Evolutionary conservation across 92 coral and sea anemone genomes (phyloP), one percentile per base, ranked within the genome.

Genomic region (Palythoa grandiflora): DNA sequence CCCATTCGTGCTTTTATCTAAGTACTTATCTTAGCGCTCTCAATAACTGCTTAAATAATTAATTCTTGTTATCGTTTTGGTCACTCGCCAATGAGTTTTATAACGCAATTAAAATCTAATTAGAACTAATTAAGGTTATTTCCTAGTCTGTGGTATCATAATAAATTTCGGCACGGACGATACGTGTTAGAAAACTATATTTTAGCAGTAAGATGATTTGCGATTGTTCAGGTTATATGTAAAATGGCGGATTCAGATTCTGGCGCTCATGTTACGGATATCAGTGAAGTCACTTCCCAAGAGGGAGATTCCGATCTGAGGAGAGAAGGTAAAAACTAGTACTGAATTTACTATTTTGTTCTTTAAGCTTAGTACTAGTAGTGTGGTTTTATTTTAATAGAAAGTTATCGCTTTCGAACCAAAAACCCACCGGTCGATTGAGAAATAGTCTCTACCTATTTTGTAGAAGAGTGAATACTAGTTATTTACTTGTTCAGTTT

Each of bases 241-340:
- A 91, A 86, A 40, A 95, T 95, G 98, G 93, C 98, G 38, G 98
- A 95, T 79, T 95, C 98, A 9, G 98, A 95, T 40, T 95, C 98
- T 7, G 98, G 98, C 3, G 94, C 98, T 48, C 98, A 95, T 65
- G 90, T 93, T 20, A 94, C 98, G 14, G 98, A 95, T 84, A 88
- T 88, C 3, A 93, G 90, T 9, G 98, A 95, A 57, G 80, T 89
- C 28, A 78, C 59, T n/a, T 81, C 86, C 8, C 88, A 83, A 63
- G 98, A 95, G 50, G 96, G 94, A 2, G 79, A 77, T 53, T 52
- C 72, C 13, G 98, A 95, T 39, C 21, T 79, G 79, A 92, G 90
- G 86, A 84, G 72, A 73, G 98, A 91, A 95, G 98, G 98, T 93
- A 59, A 12, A 38, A 21, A 15, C 28, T 28, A 28, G 0, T 28